These are phyloP conservation scores for Leptura quadrifasciata DNA, from an alignment of 2,888 invertebrate genomes.

Conservation along the genomic window DNA sequence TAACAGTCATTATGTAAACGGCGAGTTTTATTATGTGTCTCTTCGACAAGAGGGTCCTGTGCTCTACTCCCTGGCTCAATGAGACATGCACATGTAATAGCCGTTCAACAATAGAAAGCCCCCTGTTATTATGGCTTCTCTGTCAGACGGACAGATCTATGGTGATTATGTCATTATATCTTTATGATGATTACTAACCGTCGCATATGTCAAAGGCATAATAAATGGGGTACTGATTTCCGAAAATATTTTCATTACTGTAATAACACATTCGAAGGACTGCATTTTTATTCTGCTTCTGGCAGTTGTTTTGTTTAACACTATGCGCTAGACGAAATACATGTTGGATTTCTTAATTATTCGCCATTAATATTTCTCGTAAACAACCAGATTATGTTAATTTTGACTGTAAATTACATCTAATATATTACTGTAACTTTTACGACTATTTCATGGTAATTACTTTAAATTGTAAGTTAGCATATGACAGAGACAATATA, in stretches of 20 bases:
- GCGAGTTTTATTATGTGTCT: conserved; percentile 69
- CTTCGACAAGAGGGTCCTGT: conserved; percentile 58
- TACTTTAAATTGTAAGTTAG: conserved; percentile 10
- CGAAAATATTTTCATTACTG: conserved; percentile 54
- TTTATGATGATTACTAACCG: conserved; percentile 55
- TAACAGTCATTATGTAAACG: conserved; percentile 73
- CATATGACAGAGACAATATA: conserved; percentile 10
- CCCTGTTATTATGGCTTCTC: conserved; percentile 59
- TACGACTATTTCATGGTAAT: conserved; percentile 32
- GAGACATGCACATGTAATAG: conserved; percentile 63
- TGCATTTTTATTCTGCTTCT: not conserved
- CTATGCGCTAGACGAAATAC: not conserved
- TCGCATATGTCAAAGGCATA: conserved; percentile 52
- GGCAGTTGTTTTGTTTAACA: not conserved
- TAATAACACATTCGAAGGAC: conserved; percentile 28
- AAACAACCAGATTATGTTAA: conserved; percentile 27
- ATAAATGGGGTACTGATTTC: conserved; percentile 50
- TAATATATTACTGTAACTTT: conserved; percentile 20
- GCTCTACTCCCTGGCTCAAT: conserved; percentile 54
- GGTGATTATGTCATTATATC: conserved; percentile 58
- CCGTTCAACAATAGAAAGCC: conserved; percentile 51
- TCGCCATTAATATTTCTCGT: not conserved
- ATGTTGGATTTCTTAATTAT: conserved; percentile 1
- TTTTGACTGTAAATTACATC: conserved; percentile 18
- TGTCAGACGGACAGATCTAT: conserved; percentile 54